Base-by-base conservation (phyloP, 2,113 vertebrate genomes). In the Globicephala melas region DNA sequence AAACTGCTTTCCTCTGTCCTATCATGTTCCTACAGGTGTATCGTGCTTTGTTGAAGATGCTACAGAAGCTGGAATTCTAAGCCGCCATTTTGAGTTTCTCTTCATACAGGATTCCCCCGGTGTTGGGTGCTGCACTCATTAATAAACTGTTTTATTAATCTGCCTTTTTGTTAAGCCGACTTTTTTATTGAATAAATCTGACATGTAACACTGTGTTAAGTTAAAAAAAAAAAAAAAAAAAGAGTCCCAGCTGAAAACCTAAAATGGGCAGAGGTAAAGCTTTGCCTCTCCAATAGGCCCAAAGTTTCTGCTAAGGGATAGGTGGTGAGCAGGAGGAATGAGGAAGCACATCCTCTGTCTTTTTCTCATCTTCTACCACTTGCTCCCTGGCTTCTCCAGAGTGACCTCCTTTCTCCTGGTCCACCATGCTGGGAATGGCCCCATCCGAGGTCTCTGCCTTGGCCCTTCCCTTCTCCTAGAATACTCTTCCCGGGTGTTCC, bases 121-220 rank as follows among this genome's bases (percentile, higher is more conserved):
- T 36, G 63, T 8, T 25, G 4, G 74, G 55, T 0, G 13, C 28
- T 65, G 28, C n/a, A 63, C 2, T 3, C 1, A 2, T 73, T n/a
- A 41, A 81, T 53, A 41, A 73, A 50, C 20, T 33, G 38, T 76
- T 67, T 86, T 60, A 31, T 79, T 68, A 44, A 79, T 58, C 41
- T 85, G 53, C 31, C 12, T 11, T 63, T 83, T 36, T 33, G 33
- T 58, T 94, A 44, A 81, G n/a, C 7, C 44, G 21, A 58, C 21
- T 58, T 80, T 55, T 80, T 80, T 36, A 58, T n/a, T 36, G n/a
- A 58, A 80, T 38, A 80, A 58, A 58, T 36, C 38, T 15, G 21
- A 58, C n/a, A 80, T 80, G 53, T 58, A 58, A 80, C 33, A 26
- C 58, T 58, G 77, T 36, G n/a, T 38, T 38, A 38, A 80, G 53